These are phyloP conservation scores for Kryptopterus vitreolus DNA, from an alignment of 2,797 vertebrate species.

Conservation along the genomic window DNA sequence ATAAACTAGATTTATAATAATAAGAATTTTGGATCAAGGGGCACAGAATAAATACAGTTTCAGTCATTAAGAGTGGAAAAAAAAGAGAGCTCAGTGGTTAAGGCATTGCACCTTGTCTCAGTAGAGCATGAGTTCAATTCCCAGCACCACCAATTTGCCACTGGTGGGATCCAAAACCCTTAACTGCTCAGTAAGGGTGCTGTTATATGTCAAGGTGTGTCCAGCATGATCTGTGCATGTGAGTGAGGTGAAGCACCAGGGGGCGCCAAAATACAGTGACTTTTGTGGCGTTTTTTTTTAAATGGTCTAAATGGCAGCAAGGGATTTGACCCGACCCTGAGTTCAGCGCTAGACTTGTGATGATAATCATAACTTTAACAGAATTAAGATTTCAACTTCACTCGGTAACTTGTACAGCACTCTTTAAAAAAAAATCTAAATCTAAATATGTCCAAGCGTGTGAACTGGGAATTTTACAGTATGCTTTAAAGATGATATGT, in stretches of 20 bases:
- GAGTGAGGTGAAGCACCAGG: neutral
- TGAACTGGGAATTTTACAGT: neutral
- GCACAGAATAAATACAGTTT: neutral
- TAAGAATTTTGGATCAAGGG: conserved; percentile 1
- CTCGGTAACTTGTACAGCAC: neutral
- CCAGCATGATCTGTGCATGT: too few species aligned
- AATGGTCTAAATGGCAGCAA: neutral
- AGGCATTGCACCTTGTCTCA: too few species aligned
- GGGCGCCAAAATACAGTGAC: neutral
- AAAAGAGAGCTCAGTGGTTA: neutral
- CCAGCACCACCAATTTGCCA: too few species aligned
- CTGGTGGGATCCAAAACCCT: too few species aligned
- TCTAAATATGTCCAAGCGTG: neutral
- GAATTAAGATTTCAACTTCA: neutral
- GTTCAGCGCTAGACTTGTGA: neutral
- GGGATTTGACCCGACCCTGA: conserved; percentile 6
- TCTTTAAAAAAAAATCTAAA: neutral
- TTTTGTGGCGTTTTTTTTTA: neutral
- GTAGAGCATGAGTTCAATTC: too few species aligned
- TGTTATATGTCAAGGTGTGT: too few species aligned
- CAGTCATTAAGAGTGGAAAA: neutral
- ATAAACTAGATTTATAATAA: neutral
- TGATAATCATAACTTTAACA: neutral
- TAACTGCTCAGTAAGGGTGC: too few species aligned
- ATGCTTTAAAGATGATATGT: too few species aligned